Percentiles rank a stretch among this genome's conserved stretches.
phyloP scores from a whole-genome alignment of 2,797 vertebrate genomes.

The Chelonia mydas region DNA sequence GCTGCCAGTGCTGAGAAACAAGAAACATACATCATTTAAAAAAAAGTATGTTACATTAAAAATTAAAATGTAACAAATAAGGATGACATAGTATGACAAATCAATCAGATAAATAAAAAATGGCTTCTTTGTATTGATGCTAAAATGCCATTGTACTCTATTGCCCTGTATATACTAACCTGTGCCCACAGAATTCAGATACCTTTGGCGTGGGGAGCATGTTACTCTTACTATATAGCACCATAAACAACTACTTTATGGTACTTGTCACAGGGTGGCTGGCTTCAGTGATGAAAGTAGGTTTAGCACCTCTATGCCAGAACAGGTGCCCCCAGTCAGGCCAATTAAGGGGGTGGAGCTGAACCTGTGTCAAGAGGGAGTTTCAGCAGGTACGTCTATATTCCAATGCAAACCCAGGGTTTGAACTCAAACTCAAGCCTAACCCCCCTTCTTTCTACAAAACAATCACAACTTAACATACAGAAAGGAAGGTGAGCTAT shows the following conservation, averaged over 20 bases:
- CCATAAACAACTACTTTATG: background rate
- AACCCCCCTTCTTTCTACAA: background rate
- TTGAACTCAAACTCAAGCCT: background rate
- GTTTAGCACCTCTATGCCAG: background rate
- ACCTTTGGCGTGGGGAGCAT: rapidly evolving
- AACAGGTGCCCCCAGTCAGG: background rate
- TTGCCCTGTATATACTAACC: background rate
- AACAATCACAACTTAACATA: background rate
- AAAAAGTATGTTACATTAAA: background rate
- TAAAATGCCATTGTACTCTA: background rate
- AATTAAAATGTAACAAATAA: background rate
- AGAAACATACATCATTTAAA: constrained; percentile 16
- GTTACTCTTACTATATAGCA: background rate
- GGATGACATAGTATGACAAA: background rate
- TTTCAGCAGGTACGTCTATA: background rate
- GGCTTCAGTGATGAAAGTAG: background rate
- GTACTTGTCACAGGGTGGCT: background rate
- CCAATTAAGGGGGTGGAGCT: background rate
- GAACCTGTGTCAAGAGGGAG: background rate
- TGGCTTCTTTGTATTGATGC: background rate
- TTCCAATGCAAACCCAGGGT: background rate
- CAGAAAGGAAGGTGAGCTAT: too few relatives aligned
- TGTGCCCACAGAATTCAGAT: background rate
- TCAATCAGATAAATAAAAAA: background rate
- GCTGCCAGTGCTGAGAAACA: constrained; percentile 84